A percentile compares a stretch with the other conserved stretches of the same genome.
These are phyloP conservation scores for Martes flavigula DNA, from an alignment of 2,797 vertebrate species.

Conservation along the genomic window DNA sequence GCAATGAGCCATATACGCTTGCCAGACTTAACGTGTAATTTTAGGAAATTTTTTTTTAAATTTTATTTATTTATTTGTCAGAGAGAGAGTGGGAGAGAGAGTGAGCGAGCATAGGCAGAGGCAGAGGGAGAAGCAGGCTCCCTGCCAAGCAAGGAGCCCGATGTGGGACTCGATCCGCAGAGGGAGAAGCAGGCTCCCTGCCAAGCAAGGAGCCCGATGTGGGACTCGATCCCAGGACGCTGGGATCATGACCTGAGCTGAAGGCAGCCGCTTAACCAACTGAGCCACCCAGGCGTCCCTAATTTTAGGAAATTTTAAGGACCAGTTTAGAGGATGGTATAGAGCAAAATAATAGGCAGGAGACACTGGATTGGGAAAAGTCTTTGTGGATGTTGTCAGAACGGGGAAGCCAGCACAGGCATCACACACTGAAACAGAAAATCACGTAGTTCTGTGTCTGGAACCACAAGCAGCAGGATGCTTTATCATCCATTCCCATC, in stretches of 20 bases:
- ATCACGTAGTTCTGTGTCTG: slow-evolving; percentile 20
- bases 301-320: background rate
- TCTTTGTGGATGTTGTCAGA: background rate
- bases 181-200: too few relatives aligned
- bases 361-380: background rate
- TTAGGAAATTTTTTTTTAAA: slow-evolving; percentile 6
- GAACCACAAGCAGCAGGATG: background rate
- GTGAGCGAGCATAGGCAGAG: too few relatives aligned
- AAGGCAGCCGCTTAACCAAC: too few relatives aligned
- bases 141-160: too few relatives aligned
- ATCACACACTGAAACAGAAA: background rate
- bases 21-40: background rate
- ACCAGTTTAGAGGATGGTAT: background rate
- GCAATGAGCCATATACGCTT: slow-evolving; percentile 32
- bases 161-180: too few relatives aligned
- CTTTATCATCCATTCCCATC: slow-evolving; percentile 58
- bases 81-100: too few relatives aligned
- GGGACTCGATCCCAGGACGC: too few relatives aligned
- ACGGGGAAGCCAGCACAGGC: background rate
- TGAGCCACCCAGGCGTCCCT: too few relatives aligned
- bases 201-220: too few relatives aligned
- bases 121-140: too few relatives aligned
- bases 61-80: too few relatives aligned
- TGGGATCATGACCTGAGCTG: too few relatives aligned
- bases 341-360: background rate